phyloP scores from a whole-genome alignment of 2,888 invertebrate species.

The Netelia melanura region DNA sequence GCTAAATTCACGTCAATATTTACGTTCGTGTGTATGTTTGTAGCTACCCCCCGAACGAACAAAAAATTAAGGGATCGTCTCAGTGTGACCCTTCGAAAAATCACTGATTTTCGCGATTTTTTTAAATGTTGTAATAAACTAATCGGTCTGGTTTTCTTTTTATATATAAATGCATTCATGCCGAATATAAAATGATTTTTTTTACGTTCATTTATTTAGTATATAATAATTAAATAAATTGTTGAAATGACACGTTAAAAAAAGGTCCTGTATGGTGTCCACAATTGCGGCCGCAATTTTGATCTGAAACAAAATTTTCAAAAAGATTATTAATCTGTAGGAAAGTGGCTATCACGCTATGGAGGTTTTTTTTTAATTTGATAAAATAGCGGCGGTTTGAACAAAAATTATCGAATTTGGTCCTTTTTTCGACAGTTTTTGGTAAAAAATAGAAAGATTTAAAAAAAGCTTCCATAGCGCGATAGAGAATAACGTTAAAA shows the following conservation, averaged over 20 bases:
- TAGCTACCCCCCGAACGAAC: too few relatives aligned
- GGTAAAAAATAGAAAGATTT: too few relatives aligned
- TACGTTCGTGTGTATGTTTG: too few relatives aligned
- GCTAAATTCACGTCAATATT: too few relatives aligned
- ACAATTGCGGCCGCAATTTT: conserved; percentile 17
- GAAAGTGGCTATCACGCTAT: conserved; percentile 34
- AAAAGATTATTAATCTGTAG: conserved; percentile 43
- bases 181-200: neutral
- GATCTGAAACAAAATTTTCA: conserved; percentile 33
- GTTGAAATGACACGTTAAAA: conserved; percentile 16
- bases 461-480: too few relatives aligned
- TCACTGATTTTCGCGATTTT: conserved; percentile 36
- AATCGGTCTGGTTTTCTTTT: conserved; percentile 33
- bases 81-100: conserved; percentile 23
- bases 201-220: neutral
- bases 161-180: conserved; percentile 18
- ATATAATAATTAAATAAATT: neutral
- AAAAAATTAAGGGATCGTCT: neutral
- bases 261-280: conserved; percentile 10
- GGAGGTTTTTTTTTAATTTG: conserved; percentile 23
- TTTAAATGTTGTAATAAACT: conserved; percentile 16
- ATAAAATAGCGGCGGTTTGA: conserved; percentile 11
- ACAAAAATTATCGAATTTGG: conserved; percentile 9
- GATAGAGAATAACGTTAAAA: neutral
- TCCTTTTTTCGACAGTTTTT: neutral